Evolutionary conservation across 2,888 invertebrate genomes (phyloP), one percentile per base, ranked within the genome.

Genomic region (Lamproptera curius): DNA sequence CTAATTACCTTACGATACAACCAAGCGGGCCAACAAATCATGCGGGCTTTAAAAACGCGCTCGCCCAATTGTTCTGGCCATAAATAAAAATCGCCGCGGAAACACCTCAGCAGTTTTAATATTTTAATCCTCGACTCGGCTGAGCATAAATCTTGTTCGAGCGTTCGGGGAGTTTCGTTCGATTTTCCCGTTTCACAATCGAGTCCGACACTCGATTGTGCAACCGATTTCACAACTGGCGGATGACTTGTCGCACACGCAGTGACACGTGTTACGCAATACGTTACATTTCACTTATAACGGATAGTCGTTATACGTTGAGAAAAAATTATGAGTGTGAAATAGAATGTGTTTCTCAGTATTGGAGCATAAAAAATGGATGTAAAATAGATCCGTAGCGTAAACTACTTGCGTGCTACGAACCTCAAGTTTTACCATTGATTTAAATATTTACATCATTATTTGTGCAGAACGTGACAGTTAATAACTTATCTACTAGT

Each of bases 41-140:
- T 63, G 55, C 51, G 56, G 53, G 57, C 56, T 65, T 70, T 65
- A 65, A 73, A 46, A 47, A 70, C 59, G 62, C 62, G 65, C 72
- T 70, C 55, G 61, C 65, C 61, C 76, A 76, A 77, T 77, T 74
- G 73, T 73, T 70, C 67, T 47, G 57, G 66, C 67, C 65, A 70
- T 80, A 81, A 81, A 81, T 81, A 77, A 78, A 76, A 78, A 73
- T 71, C 69, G 71, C 69, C 65, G 63, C 63, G 63, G 65, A 66
- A 77, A 76, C 78, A 79, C 77, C 78, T 81, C 80, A 79, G 78
- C 80, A 77, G 71, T 79, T 79, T 80, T 80, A 76, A 80, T 78
- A 79, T 77, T 80, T 80, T 80, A 77, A 79, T 79, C 76, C 73
- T 56, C 64, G 63, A 47, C 57, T 62, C 61, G 65, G 57, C 63